Evolutionary conservation across 2,888 invertebrate species (phyloP), one percentile per base, ranked within the genome.

Genomic region (Ophioninae sp.): DNA sequence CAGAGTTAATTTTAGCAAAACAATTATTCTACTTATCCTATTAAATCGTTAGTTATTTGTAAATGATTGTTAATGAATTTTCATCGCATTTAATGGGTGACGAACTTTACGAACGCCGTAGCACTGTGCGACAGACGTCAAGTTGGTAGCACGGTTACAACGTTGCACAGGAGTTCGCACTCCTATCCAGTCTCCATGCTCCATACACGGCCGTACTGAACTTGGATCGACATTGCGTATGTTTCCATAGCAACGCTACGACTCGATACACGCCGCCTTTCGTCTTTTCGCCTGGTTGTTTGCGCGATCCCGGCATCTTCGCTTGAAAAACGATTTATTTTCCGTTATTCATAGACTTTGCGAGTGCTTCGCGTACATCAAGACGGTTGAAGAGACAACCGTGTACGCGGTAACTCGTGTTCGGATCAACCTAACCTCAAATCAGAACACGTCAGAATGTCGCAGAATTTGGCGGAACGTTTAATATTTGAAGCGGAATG

Each of bases 401-500:
- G 50, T 44, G 44, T 13, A 6, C 59, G 21, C 0, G 7, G 8
- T 50, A 1, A 20, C 7, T 59, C 21, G n/a, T 20, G 7, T 7
- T 6, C 2, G 37, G 7, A 20, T n/a, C 0, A 21, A 39, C 56
- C 50, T 65, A 65, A 75, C 75, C 65, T 65, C 75, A n/a, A 17
- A 30, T 30, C 13, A 10, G n/a, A 68, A 67, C n/a, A 59, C 23
- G 76, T 30, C 59, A 67, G 59, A 85, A 67, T 91, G 90, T 87
- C 90, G 2, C 30, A 70, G 30, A 88, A 90, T 70, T 79, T 86
- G 41, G 57, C 88, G 56, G 89, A 92, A 74, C 91, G 93, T 70
- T 92, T 93, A 86, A 91, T 93, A 50, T 97, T 97, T 92, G 92
- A 95, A 81, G 96, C 96, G 2, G 97, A 98, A 93, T 98, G 98